Evolutionary conservation across 1,140 invertebrate genomes (phyloP), one percentile per base, ranked within the genome.

Genomic region (Euwallacea similis): DNA sequence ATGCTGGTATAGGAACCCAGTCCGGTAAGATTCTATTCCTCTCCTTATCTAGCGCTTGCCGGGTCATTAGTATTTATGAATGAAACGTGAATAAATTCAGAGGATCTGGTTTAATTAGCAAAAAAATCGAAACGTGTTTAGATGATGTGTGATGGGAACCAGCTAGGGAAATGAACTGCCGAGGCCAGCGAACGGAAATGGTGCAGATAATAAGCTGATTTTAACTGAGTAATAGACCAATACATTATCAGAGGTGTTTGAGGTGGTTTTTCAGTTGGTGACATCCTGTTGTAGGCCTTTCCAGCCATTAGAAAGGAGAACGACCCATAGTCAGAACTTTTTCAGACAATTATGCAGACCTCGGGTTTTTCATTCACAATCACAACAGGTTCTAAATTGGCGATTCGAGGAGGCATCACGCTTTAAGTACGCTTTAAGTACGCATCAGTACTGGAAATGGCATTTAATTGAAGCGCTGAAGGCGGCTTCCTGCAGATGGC

Each of bases 11-110:
- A 7, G 21, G 54, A 56, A 56, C 42, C 21, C 8, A 11, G 21
- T 33, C 46, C 21, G 13, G 42, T 64, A 70, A 56, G 55, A 63
- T 69, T 56, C 13, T 60, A 50, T 58, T 13, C 7, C 47, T 54
- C 60, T 63, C 68, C 47, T 70, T 63, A 50, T 70, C 58, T 41
- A 68, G 10, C 56, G 50, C n/a, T 68, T 16, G 50, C 8, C 43
- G 54, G 63, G 63, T 70, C 61, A 70, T 56, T 54, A 58, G n/a
- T 70, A 70, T 59, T 64, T 64, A 59, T 70, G 68, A 70, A 70
- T 70, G 68, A 70, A 63, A 55, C 68, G 11, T 43, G 56, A 54
- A 61, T 60, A 69, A 58, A 61, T 62, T 58, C 10, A 7, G 43
- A 46, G 46, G 68, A 63, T 63, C 61, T 44, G 42, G 68, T 70